Percentiles rank a stretch among this genome's conserved stretches.
phyloP scores from a whole-genome alignment of 2,797 vertebrate genomes.

The Coregonus sp. region DNA sequence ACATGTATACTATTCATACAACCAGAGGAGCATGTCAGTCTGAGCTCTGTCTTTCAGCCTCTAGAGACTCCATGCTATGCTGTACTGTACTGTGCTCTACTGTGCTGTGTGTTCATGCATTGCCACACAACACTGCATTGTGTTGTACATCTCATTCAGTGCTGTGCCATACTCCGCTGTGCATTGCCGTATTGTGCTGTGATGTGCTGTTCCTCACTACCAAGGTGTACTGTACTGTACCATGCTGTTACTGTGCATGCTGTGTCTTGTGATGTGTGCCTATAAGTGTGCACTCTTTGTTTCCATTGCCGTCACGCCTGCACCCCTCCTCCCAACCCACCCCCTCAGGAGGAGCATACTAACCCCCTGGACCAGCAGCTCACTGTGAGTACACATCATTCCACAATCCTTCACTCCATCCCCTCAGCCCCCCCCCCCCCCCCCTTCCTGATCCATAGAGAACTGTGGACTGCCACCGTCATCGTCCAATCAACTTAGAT shows the following conservation, averaged over 20 bases:
- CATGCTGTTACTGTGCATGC: constrained; percentile 25
- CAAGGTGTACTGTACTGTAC: neutral
- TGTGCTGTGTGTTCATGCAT: too few relatives aligned
- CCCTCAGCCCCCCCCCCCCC: neutral
- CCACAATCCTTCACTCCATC: constrained; percentile 39
- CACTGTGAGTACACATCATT: constrained; percentile 87
- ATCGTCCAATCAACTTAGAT: neutral
- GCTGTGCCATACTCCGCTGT: too few relatives aligned
- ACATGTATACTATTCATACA: too few relatives aligned
- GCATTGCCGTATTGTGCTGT: neutral
- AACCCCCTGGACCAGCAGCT: constrained; percentile 92
- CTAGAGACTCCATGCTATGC: too few relatives aligned
- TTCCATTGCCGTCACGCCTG: constrained; percentile 62
- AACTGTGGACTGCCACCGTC: neutral
- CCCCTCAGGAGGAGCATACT: constrained; percentile 85
- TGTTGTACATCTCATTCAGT: too few relatives aligned
- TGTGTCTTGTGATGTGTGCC: constrained; percentile 63
- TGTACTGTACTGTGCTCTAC: too few relatives aligned
- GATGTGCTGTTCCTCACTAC: neutral
- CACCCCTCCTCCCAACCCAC: constrained; percentile 48
- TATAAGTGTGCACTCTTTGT: constrained; percentile 67
- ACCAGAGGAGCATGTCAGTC: too few relatives aligned
- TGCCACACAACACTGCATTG: too few relatives aligned
- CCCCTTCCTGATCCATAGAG: neutral
- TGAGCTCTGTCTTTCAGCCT: too few relatives aligned